Percentiles rank a stretch among this genome's conserved stretches.
phyloP scores from a whole-genome alignment of 2,113 vertebrate genomes.

The Ctenodactylus gundi region DNA sequence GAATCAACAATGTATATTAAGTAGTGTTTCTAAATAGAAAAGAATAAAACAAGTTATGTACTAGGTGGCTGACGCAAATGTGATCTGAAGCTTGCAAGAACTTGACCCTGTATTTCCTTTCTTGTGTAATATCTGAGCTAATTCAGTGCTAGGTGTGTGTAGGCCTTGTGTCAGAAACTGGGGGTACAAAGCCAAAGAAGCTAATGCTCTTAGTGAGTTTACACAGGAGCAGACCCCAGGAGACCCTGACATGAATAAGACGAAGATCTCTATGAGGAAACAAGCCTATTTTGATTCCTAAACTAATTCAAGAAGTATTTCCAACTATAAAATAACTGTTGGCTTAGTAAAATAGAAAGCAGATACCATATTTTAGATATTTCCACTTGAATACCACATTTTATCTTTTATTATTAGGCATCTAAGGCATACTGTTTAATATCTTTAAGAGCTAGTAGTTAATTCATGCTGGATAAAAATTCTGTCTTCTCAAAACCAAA shows the following conservation, averaged over 20 bases:
- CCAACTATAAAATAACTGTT: not conserved
- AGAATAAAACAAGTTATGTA: slow-evolving; percentile 18
- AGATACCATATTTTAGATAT: slow-evolving; percentile 15
- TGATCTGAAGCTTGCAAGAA: not conserved
- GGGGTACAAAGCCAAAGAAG: not conserved
- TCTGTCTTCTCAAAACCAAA: slow-evolving; percentile 48
- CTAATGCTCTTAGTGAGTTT: not conserved
- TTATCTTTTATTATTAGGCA: not conserved
- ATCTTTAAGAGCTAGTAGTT: slow-evolving; percentile 37
- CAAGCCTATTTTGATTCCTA: not conserved
- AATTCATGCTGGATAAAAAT: slow-evolving; percentile 26
- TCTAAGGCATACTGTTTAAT: not conserved
- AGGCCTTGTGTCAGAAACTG: not conserved
- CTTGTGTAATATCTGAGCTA: not conserved
- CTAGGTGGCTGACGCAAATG: not conserved
- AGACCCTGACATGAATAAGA: not conserved
- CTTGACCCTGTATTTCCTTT: not conserved
- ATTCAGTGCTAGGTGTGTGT: not conserved
- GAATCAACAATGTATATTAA: not conserved
- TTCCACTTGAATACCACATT: not conserved
- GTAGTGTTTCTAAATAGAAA: not conserved
- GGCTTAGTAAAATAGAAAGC: slow-evolving; percentile 38
- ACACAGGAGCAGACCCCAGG: not conserved
- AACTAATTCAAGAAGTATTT: slow-evolving; percentile 9
- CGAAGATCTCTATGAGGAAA: slow-evolving; percentile 19